Conservation (phyloP, 2,797 vertebrate genomes). For the Acanthis flammea region DNA sequence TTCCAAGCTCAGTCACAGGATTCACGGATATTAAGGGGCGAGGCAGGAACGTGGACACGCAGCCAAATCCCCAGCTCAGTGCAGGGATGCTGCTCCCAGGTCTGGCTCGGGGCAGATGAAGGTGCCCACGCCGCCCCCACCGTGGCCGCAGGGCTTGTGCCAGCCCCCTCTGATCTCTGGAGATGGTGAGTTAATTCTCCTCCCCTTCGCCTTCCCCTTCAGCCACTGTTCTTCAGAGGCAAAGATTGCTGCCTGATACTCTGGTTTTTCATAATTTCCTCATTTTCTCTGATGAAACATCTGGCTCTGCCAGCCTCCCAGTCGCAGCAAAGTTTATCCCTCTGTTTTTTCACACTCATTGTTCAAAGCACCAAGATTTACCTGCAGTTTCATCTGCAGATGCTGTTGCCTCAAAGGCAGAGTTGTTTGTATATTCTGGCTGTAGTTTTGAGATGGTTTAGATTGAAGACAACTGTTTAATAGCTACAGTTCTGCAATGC, state of each 20-base stretch:
- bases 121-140: rapidly evolving
- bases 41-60: neutral
- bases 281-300: neutral
- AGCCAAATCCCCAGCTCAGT: neutral
- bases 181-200: slow-evolving; percentile 1
- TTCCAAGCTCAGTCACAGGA: slow-evolving; percentile 22
- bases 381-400: neutral
- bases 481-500: rapidly evolving
- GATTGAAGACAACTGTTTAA: neutral
- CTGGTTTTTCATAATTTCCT: neutral
- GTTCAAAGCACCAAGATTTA: neutral
- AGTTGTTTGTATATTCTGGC: neutral
- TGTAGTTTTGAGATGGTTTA: neutral
- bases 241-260: neutral
- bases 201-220: neutral
- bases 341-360: neutral
- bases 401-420: neutral
- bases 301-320: neutral
- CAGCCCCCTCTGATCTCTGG: neutral
- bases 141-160: neutral
- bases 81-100: neutral
- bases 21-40: neutral
- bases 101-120: neutral
- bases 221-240: neutral
- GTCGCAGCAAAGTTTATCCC: neutral